Percentiles rank a stretch among this genome's conserved stretches.
These are phyloP conservation scores for Melitaea athalia DNA, from an alignment of 2,888 invertebrate species.

Conservation along the genomic window DNA sequence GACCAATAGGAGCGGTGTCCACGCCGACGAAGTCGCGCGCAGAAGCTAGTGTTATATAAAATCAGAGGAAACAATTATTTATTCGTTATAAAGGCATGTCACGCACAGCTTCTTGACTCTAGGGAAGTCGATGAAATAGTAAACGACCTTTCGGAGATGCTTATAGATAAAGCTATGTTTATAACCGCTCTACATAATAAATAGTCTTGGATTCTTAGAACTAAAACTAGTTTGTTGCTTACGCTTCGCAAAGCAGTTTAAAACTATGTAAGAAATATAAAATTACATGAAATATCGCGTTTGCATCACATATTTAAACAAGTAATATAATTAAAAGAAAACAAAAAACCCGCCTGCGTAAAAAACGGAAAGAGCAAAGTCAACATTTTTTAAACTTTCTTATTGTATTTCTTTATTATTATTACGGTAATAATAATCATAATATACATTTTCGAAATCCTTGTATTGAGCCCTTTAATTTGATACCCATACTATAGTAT, in stretches of 20 bases:
- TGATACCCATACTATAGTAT: too few species aligned
- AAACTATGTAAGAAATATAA: neutral
- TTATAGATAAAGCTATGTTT: conserved; percentile 16
- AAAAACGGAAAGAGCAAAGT: too few species aligned
- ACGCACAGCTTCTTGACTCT: conserved; percentile 14
- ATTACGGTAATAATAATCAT: too few species aligned
- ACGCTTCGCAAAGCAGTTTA: conserved; percentile 1
- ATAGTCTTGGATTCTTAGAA: neutral
- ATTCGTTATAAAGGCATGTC: conserved; percentile 25
- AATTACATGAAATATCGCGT: neutral
- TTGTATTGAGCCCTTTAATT: too few species aligned
- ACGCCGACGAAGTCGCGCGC: too few species aligned
- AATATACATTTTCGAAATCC: too few species aligned
- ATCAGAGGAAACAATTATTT: conserved; percentile 16
- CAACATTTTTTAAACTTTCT: too few species aligned
- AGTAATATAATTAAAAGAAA: too few species aligned
- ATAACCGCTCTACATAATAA: neutral
- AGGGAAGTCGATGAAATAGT: conserved; percentile 12
- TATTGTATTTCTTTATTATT: too few species aligned
- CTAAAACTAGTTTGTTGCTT: neutral
- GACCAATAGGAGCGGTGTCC: too few species aligned
- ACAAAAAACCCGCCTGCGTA: too few species aligned
- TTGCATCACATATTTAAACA: neutral
- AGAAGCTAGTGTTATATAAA: neutral
- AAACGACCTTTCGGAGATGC: conserved; percentile 31